Conservation (phyloP, 2,797 vertebrate species). For the Anableps anableps region DNA sequence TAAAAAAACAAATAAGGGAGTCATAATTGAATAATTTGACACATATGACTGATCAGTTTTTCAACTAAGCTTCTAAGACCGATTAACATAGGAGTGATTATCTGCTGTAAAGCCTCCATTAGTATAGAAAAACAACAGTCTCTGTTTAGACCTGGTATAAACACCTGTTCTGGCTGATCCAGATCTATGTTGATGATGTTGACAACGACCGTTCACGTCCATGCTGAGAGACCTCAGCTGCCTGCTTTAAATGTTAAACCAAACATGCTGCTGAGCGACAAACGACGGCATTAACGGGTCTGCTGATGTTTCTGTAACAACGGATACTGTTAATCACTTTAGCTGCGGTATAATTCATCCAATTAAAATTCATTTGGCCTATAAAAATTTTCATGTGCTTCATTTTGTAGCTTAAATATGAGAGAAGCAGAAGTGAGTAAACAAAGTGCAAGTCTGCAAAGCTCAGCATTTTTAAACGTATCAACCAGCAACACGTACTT, state of each 20-base stretch:
- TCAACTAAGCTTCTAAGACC: neutral
- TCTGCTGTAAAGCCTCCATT: neutral
- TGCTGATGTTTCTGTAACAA: neutral
- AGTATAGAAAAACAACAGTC: constrained; percentile 1
- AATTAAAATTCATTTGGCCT: neutral
- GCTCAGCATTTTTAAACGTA: neutral
- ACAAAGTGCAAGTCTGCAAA: neutral
- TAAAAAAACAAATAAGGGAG: neutral
- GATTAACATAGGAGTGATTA: neutral
- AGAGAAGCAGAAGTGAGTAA: neutral
- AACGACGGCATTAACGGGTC: neutral
- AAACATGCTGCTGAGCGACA: neutral
- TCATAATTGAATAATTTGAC: neutral
- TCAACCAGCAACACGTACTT: neutral
- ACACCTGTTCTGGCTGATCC: neutral
- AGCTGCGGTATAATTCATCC: neutral
- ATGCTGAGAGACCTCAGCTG: neutral
- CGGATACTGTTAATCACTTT: neutral
- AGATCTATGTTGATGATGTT: neutral
- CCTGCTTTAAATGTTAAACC: neutral
- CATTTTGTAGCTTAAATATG: neutral
- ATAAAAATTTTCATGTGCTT: neutral
- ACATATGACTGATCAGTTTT: too few relatives aligned
- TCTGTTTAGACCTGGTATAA: neutral
- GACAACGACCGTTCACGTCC: neutral